These are phyloP conservation scores for Steinernema hermaphroditum DNA, from an alignment of 2,888 invertebrate species.

Conservation along the genomic window DNA sequence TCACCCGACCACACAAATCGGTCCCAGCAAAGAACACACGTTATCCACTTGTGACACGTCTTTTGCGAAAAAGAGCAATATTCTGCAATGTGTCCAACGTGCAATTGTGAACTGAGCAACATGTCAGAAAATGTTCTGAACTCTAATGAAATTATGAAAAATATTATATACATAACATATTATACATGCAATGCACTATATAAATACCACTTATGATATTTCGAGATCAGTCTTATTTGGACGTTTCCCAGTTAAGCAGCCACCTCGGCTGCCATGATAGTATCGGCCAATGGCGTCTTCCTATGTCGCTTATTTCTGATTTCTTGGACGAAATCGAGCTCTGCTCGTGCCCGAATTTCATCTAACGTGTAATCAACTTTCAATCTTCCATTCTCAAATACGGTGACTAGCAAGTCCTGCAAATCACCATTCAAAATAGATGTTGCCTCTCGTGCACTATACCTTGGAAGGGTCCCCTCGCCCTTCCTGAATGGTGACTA, in stretches of 20 bases:
- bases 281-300: not conserved
- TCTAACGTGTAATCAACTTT: constrained; percentile 68
- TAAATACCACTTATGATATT: not conserved
- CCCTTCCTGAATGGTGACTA: constrained; percentile 67
- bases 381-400: constrained; percentile 70
- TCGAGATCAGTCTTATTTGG: not conserved
- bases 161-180: no score
- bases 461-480: constrained; percentile 68
- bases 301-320: not conserved
- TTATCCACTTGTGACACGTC: no score
- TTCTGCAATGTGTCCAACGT: no score
- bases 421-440: constrained; percentile 38
- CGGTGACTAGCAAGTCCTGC: constrained; percentile 68
- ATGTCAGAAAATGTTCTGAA: not conserved
- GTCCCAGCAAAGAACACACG: no score
- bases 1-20: no score
- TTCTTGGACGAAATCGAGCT: constrained; percentile 62
- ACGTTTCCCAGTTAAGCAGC: not conserved
- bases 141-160: not conserved
- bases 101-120: no score
- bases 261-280: not conserved
- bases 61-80: no score
- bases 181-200: no score
- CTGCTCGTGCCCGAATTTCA: constrained; percentile 68
- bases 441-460: not conserved